Conservation (phyloP, 1,140 invertebrate species). For the Riptortus pedestris region DNA sequence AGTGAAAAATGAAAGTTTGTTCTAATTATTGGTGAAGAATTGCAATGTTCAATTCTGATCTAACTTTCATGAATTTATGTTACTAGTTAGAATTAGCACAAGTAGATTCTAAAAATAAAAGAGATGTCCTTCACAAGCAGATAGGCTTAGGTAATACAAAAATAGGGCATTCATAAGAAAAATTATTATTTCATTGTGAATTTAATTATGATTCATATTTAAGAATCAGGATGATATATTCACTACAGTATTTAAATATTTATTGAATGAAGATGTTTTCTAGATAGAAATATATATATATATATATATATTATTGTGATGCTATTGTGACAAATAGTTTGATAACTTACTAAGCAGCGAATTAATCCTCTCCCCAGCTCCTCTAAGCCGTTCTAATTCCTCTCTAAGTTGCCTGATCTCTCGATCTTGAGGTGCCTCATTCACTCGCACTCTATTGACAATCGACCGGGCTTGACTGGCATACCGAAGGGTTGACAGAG, state of each 20-base stretch:
- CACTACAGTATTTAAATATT: no score
- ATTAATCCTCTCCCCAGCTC: neutral
- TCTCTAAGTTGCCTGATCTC: constrained; percentile 25
- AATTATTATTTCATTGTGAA: neutral
- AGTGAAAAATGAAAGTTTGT: no score
- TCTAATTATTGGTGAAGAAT: no score
- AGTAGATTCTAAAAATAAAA: no score
- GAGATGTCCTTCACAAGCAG: no score
- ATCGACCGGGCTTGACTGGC: constrained; percentile 82
- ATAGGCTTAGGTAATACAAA: no score
- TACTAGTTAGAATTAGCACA: no score
- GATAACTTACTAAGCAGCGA: neutral
- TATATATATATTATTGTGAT: neutral
- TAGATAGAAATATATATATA: neutral
- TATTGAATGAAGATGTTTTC: no score
- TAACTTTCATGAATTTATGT: no score
- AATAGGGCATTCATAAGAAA: neutral
- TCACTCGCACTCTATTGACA: constrained; percentile 64
- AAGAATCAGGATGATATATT: no score
- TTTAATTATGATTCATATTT: neutral
- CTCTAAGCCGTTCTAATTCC: neutral
- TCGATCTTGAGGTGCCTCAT: constrained; percentile 53
- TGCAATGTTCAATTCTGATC: no score
- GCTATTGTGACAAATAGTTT: no score
- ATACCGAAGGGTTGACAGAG: constrained; percentile 74